Base-by-base conservation (phyloP, 2,888 invertebrate genomes). In the Platypus cylindrus region DNA sequence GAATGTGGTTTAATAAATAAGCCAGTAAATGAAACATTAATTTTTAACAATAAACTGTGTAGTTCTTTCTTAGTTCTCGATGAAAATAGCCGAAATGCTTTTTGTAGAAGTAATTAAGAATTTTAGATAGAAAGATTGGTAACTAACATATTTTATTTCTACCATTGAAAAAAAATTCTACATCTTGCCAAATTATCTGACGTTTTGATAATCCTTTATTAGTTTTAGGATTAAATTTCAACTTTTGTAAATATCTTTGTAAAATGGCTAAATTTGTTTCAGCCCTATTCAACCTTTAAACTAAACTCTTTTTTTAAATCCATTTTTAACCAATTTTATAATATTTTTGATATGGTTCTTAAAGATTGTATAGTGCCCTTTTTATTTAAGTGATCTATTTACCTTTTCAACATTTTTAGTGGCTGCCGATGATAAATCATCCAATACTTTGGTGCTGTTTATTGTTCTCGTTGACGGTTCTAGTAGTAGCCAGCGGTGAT, bases 1-100 rank as follows among this genome's bases (percentile, higher is more conserved):
- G 5, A 7, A 9, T 36, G 32, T 14, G 36, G 31, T 17, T 33
- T 32, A 4, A 32, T 11, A 33, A 37, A 37, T 8, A 27, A 32
- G 16, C 22, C 32, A 5, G 16, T 27, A 36, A 36, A 32, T 12
- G 28, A 32, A 8, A 13, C 22, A 26, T 32, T 36, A 3, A 36
- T 32, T 27, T 27, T 36, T 8, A 32, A 17, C 16, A 35, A 17
- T 13, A 25, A 35, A n/a, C 24, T 15, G 17, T 25, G 17, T 28
- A 35, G 13, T 25, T 35, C 30, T n/a, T 30, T 35, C 17, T 25
- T 30, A 17, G 30, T 25, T 30, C n/a, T 30, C 5, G 7, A 1
- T 3, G 20, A 18, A 29, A 34, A 34, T 14, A 8, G 16, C 9
- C n/a, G 30, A 25, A 30, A 35, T 16, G 35, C 35, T 13, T 24